These are phyloP conservation scores for Lycocerus yunnanus DNA, from an alignment of 2,888 invertebrate species.

Conservation along the genomic window DNA sequence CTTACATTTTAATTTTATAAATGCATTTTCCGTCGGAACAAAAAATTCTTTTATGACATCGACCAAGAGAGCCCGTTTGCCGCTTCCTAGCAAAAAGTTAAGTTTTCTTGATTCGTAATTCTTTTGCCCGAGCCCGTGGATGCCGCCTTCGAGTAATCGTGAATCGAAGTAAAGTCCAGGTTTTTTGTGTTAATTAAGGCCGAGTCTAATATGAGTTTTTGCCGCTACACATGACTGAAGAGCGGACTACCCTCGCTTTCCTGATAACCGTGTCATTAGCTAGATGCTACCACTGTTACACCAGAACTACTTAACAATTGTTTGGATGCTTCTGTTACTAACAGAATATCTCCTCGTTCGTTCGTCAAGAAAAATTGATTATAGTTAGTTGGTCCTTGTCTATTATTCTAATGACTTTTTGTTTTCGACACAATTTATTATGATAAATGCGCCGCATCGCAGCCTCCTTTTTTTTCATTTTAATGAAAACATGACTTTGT, in stretches of 20 bases:
- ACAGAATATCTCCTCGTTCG: neutral
- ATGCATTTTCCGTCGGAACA: slow-evolving; percentile 4
- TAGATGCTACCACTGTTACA: slow-evolving; percentile 37
- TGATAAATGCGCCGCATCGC: neutral
- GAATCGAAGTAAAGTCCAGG: slow-evolving; percentile 34
- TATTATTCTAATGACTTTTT: slow-evolving; percentile 2
- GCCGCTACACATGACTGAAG: slow-evolving; percentile 52
- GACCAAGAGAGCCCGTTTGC: slow-evolving; percentile 6
- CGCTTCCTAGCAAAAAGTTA: slow-evolving; percentile 9
- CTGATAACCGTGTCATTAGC: slow-evolving; percentile 46
- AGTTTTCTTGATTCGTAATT: slow-evolving; percentile 28
- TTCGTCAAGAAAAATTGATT: slow-evolving; percentile 9
- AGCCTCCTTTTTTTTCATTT: neutral
- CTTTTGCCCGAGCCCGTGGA: slow-evolving; percentile 10
- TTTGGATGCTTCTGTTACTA: slow-evolving; percentile 3
- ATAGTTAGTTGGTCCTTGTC: slow-evolving; percentile 1
- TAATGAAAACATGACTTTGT: neutral
- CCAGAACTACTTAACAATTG: slow-evolving; percentile 27
- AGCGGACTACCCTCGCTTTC: slow-evolving; percentile 47
- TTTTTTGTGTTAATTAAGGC: slow-evolving; percentile 56
- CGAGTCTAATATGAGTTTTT: slow-evolving; percentile 55
- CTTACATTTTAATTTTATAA: slow-evolving; percentile 1
- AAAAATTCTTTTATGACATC: neutral
- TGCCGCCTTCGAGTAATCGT: slow-evolving; percentile 28
- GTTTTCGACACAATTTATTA: neutral